Evolutionary conservation across 2,888 invertebrate genomes (phyloP), one percentile per base, ranked within the genome.

Genomic region (Lasioglossum calceatum): DNA sequence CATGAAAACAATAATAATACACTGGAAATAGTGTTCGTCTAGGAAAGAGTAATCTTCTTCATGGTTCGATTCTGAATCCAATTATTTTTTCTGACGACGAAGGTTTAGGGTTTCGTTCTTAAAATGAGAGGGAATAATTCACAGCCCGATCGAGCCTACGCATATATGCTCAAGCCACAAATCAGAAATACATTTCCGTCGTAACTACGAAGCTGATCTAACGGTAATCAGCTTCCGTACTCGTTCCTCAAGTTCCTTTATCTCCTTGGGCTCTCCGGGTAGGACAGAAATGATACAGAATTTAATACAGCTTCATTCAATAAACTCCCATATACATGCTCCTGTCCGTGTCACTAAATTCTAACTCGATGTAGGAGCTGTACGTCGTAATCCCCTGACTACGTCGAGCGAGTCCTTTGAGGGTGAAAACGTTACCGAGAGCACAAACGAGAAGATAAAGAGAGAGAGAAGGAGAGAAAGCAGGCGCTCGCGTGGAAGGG

Each of bases 291-390:
- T 81, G 90, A 91, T 90, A 86, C 81, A 71, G 91, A 92, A 93
- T 93, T 93, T 93, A 92, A 93, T 93, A 93, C 93, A 86, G 92
- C 92, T 92, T 92, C 92, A 86, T 93, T 93, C 92, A 92, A 93
- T 92, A 92, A 92, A 87, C 86, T 88, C 89, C 76, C 81, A 54
- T 80, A 86, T 82, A 85, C 77, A 86, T 82, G 91, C 91, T 88
- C 92, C 89, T 87, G 89, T 39, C 83, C 85, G 91, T 90, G 91
- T 92, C 92, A 88, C 91, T 91, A 92, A 93, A 93, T 94, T 94
- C 92, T 92, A 93, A 92, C 93, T 94, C 92, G 90, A 89, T 85
- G 90, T 88, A 90, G 89, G 90, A 92, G 92, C 93, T 92, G 92
- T 92, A 90, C 88, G 88, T 87, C 87, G 88, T 92, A 92, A 91